Evolutionary conservation across 23 tunicate species (phyloP), one percentile per base, ranked within the genome.

Genomic region (Halocynthia roretzi): DNA sequence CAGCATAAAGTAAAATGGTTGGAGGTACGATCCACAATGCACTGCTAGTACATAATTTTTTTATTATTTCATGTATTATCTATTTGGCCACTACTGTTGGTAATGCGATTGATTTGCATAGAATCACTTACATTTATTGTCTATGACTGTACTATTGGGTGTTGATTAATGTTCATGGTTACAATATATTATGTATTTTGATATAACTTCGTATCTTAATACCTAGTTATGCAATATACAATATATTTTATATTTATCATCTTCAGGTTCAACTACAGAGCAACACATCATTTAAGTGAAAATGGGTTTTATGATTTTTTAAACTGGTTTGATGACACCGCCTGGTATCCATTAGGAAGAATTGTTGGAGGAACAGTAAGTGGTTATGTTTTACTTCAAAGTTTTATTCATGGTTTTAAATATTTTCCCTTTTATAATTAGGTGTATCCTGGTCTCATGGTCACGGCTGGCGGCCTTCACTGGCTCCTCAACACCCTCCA

Each of bases 381-480:
- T 80, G 71, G 71, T 67, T n/a, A 11, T 67, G 11, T 67, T 14
- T 67, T 15, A 44, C 71, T 19, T 19, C 21, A 67, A 31, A 71
- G 56, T 14, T 68, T 20, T 68, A 19, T 68, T 58, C n/a, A 58
- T 58, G 4, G n/a, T n/a, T 58, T 58, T 58, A 31, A 31, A 31
- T 31, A 31, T 31, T 31, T 31, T 31, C 44, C 44, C 44, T 31
- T 31, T 14, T 58, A 15, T 58, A 58, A 58, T 22, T 63, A 91
- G 98, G 93, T 96, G 7, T 96, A 89, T 83, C 99, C 99, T n/a
- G 99, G 99, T 10, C 68, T 96, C 22, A 96, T 96, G 99, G 88
- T 96, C 7, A 96, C 99, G 51, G 93, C 99, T 65, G 99, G 99
- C 0, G 76, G 83, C 44, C 71, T 96, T 66, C 96, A 89, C 61